Percentiles rank a stretch among this genome's conserved stretches.
Evolutionary conservation across 2,888 invertebrate genomes (phyloP).

Genomic region (Dryomyza anilis): DNA sequence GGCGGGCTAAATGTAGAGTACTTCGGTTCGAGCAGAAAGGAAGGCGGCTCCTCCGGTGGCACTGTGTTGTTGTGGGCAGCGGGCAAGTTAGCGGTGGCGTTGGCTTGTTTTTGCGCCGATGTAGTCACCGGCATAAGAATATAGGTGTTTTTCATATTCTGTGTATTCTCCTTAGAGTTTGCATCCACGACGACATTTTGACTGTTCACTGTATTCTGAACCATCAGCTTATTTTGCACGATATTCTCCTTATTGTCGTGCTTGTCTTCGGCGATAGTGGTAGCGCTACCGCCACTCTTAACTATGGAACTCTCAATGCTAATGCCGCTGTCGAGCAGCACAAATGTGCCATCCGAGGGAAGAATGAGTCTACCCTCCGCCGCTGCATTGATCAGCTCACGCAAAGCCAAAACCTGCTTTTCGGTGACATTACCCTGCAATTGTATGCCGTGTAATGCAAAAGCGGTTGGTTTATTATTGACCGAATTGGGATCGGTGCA

Average conservation of each 20-base stretch:
- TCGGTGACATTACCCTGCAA: slow-evolving; percentile 61
- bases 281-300: slow-evolving; percentile 7
- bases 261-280: background rate
- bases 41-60: slow-evolving; percentile 38
- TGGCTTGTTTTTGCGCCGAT: slow-evolving; percentile 18
- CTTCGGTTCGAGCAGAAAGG: slow-evolving; percentile 53
- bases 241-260: slow-evolving; percentile 36
- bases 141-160: slow-evolving; percentile 50
- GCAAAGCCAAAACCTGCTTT: slow-evolving; percentile 59
- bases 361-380: slow-evolving; percentile 61
- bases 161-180: slow-evolving; percentile 27
- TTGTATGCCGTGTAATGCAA: slow-evolving; percentile 61
- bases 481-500: slow-evolving; percentile 62
- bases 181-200: slow-evolving; percentile 13
- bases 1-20: slow-evolving; percentile 47
- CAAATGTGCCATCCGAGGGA: slow-evolving; percentile 61
- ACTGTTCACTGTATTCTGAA: slow-evolving; percentile 10
- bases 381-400: slow-evolving; percentile 60
- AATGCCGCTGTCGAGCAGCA: slow-evolving; percentile 59
- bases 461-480: slow-evolving; percentile 60
- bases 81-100: background rate
- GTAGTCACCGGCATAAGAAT: slow-evolving; percentile 55
- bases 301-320: slow-evolving; percentile 60
- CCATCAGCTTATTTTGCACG: slow-evolving; percentile 16
- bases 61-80: background rate